Conservation (phyloP, 2,113 vertebrate genomes). For the Gasterosteus aculeatus region DNA sequence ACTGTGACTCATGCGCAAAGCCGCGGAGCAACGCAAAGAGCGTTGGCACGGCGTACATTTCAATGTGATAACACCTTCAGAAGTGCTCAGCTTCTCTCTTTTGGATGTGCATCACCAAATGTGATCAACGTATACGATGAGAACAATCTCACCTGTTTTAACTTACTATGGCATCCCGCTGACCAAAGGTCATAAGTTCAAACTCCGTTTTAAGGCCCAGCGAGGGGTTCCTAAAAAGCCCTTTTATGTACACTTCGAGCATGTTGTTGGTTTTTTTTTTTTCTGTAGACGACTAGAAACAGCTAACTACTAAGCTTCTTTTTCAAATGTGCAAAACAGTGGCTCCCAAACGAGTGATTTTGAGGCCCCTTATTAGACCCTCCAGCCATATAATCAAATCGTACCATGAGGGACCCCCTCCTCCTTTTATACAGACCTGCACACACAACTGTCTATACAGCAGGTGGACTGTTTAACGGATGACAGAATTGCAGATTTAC, state of each 20-base stretch:
- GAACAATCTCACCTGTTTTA: slow-evolving; percentile 42
- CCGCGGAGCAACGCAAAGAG: slow-evolving; percentile 30
- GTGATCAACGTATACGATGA: slow-evolving; percentile 6
- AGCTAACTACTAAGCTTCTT: not conserved
- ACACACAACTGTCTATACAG: slow-evolving; percentile 22
- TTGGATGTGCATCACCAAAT: slow-evolving; percentile 10
- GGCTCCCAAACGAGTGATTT: not conserved
- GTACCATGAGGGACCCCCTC: not conserved
- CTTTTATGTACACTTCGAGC: slow-evolving; percentile 39
- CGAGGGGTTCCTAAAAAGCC: slow-evolving; percentile 54
- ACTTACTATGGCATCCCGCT: slow-evolving; percentile 77
- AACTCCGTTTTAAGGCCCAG: slow-evolving; percentile 56
- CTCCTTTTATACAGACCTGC: slow-evolving; percentile 10
- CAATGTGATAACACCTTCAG: slow-evolving; percentile 47
- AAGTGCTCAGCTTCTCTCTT: not conserved
- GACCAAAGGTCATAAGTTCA: slow-evolving; percentile 90
- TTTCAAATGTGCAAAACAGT: not conserved
- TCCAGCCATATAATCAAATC: not conserved
- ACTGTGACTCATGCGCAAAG: slow-evolving; percentile 51
- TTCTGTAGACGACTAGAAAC: slow-evolving; percentile 31
- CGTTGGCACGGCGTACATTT: slow-evolving; percentile 47
- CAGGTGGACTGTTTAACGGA: slow-evolving; percentile 43
- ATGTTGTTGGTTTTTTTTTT: slow-evolving; percentile 27
- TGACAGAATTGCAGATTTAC: slow-evolving; percentile 8
- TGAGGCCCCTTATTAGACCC: not conserved